phyloP scores from a whole-genome alignment of 2,113 vertebrate species.

The Thinocorus orbignyianus region DNA sequence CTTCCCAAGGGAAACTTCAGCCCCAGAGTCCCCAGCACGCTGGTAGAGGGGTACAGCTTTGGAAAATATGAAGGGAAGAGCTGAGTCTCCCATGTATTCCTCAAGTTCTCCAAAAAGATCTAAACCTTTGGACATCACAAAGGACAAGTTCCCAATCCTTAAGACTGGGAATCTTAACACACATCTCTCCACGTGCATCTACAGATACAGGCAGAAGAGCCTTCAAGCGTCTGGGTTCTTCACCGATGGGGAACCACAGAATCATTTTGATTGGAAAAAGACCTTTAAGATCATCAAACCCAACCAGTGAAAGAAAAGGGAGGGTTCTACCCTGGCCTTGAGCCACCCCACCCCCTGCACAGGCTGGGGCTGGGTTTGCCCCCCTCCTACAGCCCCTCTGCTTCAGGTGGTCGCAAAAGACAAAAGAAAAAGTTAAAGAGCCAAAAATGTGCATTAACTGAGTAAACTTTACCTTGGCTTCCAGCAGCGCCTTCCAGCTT shows the following conservation, averaged over 20 bases:
- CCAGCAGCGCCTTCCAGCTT: not conserved
- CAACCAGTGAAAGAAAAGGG: not conserved
- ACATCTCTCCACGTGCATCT: rapidly evolving
- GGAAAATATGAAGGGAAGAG: rapidly evolving
- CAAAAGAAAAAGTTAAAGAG: not conserved
- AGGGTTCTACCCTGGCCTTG: not conserved
- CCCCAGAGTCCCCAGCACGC: not conserved
- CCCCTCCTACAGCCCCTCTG: not conserved
- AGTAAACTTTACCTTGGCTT: conserved; percentile 15
- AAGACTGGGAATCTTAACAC: not conserved
- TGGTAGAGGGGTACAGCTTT: rapidly evolving
- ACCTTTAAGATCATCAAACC: not conserved
- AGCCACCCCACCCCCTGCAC: not conserved
- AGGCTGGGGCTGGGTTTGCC: not conserved
- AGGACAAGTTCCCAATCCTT: not conserved
- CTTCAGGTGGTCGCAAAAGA: not conserved
- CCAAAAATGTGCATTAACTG: not conserved
- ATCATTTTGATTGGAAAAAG: not conserved
- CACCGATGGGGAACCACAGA: not conserved
- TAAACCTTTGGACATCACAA: rapidly evolving
- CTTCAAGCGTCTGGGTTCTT: rapidly evolving
- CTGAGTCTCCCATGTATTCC: rapidly evolving
- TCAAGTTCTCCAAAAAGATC: not conserved
- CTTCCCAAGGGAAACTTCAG: not conserved
- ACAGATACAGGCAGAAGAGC: rapidly evolving